Conservation (phyloP, 2,113 vertebrate species). For the Alosa alosa region DNA sequence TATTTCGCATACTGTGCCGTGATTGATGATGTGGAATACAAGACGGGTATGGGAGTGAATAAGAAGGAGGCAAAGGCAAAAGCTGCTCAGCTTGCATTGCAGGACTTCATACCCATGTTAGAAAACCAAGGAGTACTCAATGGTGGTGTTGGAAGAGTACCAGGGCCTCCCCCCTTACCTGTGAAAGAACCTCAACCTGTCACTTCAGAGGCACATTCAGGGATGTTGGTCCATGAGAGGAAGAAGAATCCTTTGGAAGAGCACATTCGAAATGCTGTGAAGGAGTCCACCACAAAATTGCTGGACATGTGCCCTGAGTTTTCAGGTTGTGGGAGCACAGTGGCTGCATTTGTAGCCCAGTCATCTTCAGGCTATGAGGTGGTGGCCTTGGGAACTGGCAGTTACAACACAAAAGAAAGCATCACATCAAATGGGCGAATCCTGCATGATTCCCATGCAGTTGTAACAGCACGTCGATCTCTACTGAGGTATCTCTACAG, state of each 20-base stretch:
- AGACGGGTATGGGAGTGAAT: conserved; percentile 83
- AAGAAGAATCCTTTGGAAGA: conserved; percentile 62
- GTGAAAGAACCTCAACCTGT: background rate
- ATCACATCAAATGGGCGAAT: conserved; percentile 72
- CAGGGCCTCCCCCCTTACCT: conserved; percentile 16
- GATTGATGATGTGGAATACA: conserved; percentile 82
- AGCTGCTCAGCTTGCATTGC: conserved; percentile 83
- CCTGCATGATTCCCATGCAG: conserved; percentile 85
- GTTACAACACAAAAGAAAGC: conserved; percentile 75
- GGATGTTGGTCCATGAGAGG: conserved; percentile 10
- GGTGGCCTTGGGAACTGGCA: conserved; percentile 88
- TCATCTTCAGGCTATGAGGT: conserved; percentile 75
- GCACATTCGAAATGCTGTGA: conserved; percentile 71
- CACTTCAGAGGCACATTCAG: background rate
- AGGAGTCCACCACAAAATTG: conserved; percentile 39
- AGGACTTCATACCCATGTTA: conserved; percentile 75
- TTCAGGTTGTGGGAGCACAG: conserved; percentile 74
- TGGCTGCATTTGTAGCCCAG: conserved; percentile 87
- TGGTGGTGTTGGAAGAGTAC: conserved; percentile 64
- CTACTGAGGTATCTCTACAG: conserved; percentile 82
- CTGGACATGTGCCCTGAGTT: conserved; percentile 63
- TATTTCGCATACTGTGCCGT: conserved; percentile 92
- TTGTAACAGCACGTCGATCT: conserved; percentile 85
- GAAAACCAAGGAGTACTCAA: conserved; percentile 52
- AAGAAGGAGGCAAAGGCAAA: conserved; percentile 85